These are phyloP conservation scores for Trimorus sp. DNA, from an alignment of 2,888 invertebrate genomes.

Conservation along the genomic window DNA sequence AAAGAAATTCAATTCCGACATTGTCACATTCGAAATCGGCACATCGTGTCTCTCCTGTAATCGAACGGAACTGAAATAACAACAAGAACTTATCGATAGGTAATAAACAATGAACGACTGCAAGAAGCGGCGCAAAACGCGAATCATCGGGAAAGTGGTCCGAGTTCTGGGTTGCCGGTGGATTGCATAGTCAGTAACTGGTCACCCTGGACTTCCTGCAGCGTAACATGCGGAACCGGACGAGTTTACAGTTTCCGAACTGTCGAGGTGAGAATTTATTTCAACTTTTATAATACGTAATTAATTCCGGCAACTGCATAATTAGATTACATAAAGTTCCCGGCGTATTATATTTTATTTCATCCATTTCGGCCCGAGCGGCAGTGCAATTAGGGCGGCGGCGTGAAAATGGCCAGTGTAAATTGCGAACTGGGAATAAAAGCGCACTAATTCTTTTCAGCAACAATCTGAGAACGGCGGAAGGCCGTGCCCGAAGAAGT, in stretches of 20 bases:
- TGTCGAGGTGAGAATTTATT: slow-evolving; percentile 82
- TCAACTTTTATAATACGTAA: slow-evolving; percentile 19
- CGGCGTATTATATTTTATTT: neutral
- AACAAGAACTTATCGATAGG: slow-evolving; percentile 16
- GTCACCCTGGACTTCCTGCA: slow-evolving; percentile 93
- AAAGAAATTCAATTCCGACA: too few species aligned
- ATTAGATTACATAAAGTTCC: slow-evolving; percentile 14
- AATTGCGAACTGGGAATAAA: neutral
- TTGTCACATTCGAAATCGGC: too few species aligned
- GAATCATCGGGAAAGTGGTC: slow-evolving; percentile 50
- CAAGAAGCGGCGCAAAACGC: slow-evolving; percentile 15
- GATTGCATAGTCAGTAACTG: slow-evolving; percentile 90
- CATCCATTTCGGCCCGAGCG: neutral
- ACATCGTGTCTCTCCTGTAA: too few species aligned
- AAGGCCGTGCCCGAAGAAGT: slow-evolving; percentile 84
- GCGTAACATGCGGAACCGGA: slow-evolving; percentile 90
- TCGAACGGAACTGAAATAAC: too few species aligned
- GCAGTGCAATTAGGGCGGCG: too few species aligned
- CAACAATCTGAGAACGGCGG: slow-evolving; percentile 85
- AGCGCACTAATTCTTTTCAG: slow-evolving; percentile 76
- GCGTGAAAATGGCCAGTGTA: neutral
- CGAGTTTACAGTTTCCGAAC: slow-evolving; percentile 85
- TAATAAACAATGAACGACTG: slow-evolving; percentile 28
- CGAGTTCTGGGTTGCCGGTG: slow-evolving; percentile 74
- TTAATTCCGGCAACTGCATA: slow-evolving; percentile 28